Base-by-base conservation (phyloP, 1,140 invertebrate genomes). In the Olivierus martensii region DNA sequence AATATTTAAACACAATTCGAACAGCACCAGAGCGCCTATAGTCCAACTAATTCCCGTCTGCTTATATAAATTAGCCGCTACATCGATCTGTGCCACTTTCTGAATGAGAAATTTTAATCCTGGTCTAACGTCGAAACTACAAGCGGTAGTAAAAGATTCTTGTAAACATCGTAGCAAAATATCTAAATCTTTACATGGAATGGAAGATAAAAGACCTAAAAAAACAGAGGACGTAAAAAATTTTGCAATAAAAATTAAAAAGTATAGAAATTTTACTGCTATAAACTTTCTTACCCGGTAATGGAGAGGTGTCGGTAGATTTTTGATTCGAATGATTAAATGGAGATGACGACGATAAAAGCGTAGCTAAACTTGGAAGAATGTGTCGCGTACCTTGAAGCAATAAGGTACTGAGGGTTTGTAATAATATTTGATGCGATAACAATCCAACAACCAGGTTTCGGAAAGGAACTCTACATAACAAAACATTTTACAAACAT, bases 71-170 rank as follows among this genome's bases (percentile, higher is more conserved):
- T 94, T 94, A 1, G 89, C 87, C 11, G 88, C 86, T 60, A 85
- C 78, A 38, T 84, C 82, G 50, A 90, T 75, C 61, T 84, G 83
- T 0, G 83, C 85, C 0, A 94, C 88, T 74, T 93, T 94, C 68
- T 94, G 88, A 43, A 92, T 79, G 5, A 94, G 74, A 66, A 94
- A 93, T 67, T 94, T 94, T 7, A 95, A 69, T 0, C 89, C 89
- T 0, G 90, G 89, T 17, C 89, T 76, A 7, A 77, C 74, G 66
- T 95, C 89, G 67, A 94, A 93, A 61, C 87, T 83, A 61, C 82
- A 74, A 0, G 88, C 82, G 36, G 84, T 75, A 17, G 75, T 75
- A 63, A 87, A 86, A 2, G 87, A 88, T 36, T 84, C 72, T 54
- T 88, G 80, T 41, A 93, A 71, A 63, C 81, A 84, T 59, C 82